A percentile compares a stretch with the other conserved stretches of the same genome.
Conservation (phyloP, 2,888 invertebrate species). For the Melanotus villosus region DNA sequence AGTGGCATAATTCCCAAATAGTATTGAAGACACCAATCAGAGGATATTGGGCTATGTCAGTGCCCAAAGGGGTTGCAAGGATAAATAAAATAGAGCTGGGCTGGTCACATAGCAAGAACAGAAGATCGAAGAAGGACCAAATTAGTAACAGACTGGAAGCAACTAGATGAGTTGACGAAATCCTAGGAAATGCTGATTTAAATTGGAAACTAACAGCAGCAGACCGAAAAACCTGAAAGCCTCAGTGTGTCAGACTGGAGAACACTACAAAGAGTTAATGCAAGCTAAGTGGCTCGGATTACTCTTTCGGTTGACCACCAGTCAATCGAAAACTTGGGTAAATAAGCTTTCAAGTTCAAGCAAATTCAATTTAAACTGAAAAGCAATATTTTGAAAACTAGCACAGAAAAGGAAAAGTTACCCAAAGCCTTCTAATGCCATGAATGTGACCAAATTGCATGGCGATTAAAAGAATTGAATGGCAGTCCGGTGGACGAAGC, state of each 20-base stretch:
- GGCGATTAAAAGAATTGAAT: not conserved
- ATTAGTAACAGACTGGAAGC: too few species aligned
- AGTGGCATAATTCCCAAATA: too few species aligned
- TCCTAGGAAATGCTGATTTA: too few species aligned
- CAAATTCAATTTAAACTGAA: not conserved
- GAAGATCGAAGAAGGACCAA: too few species aligned
- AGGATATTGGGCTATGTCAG: not conserved
- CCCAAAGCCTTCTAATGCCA: not conserved
- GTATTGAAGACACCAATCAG: not conserved
- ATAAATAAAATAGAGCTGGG: too few species aligned
- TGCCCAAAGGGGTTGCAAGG: too few species aligned
- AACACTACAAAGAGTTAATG: not conserved
- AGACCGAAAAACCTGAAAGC: too few species aligned
- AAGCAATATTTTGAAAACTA: not conserved
- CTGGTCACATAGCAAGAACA: too few species aligned
- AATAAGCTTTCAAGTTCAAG: not conserved
- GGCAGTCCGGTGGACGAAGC: not conserved
- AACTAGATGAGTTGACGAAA: too few species aligned
- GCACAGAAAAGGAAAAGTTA: not conserved
- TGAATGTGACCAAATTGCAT: not conserved
- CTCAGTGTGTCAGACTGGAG: not conserved
- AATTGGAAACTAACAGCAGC: too few species aligned
- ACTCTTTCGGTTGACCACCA: not conserved
- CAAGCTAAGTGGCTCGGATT: not conserved
- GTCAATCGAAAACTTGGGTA: not conserved